Evolutionary conservation across 1,140 invertebrate species (phyloP).

Genomic region (Pantala flavescens): DNA sequence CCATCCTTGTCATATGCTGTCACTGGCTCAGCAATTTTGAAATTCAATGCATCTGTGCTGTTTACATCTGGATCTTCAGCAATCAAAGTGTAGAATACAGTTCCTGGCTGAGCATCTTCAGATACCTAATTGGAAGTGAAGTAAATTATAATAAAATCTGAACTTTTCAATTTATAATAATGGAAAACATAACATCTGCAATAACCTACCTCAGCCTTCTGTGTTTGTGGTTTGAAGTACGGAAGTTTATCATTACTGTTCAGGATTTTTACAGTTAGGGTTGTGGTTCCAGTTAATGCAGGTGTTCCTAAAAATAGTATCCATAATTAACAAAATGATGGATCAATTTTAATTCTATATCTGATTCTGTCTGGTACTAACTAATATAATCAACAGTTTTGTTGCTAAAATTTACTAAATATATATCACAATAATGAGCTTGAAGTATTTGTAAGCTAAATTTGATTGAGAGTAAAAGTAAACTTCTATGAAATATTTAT

Average conservation of each 20-base stretch:
- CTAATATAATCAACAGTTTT: too few species aligned
- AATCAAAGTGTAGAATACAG: conserved; percentile 56
- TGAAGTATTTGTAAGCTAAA: too few species aligned
- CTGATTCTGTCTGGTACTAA: too few species aligned
- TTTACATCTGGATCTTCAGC: conserved; percentile 74
- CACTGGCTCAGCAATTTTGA: conserved; percentile 56
- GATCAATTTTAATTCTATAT: too few species aligned
- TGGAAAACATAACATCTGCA: too few species aligned
- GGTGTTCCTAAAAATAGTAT: conserved; percentile 47
- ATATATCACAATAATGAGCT: background rate
- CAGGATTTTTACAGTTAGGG: conserved; percentile 61
- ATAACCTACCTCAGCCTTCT: conserved; percentile 58
- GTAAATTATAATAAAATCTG: conserved; percentile 20
- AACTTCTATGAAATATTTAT: too few species aligned
- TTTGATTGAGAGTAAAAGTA: too few species aligned
- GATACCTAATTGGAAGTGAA: conserved; percentile 37
- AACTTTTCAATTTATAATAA: background rate
- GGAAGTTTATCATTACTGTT: conserved; percentile 86
- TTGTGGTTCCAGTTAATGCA: conserved; percentile 67
- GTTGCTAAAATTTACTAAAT: background rate
- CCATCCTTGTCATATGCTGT: conserved; percentile 74
- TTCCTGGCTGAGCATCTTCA: conserved; percentile 64
- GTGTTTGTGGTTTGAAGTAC: conserved; percentile 67
- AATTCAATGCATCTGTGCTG: conserved; percentile 55
- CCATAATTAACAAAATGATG: conserved; percentile 15